A percentile compares a stretch with the other conserved stretches of the same genome.
Evolutionary conservation across 2,888 invertebrate genomes (phyloP).

Genomic region (Tromatobia lineatoria): DNA sequence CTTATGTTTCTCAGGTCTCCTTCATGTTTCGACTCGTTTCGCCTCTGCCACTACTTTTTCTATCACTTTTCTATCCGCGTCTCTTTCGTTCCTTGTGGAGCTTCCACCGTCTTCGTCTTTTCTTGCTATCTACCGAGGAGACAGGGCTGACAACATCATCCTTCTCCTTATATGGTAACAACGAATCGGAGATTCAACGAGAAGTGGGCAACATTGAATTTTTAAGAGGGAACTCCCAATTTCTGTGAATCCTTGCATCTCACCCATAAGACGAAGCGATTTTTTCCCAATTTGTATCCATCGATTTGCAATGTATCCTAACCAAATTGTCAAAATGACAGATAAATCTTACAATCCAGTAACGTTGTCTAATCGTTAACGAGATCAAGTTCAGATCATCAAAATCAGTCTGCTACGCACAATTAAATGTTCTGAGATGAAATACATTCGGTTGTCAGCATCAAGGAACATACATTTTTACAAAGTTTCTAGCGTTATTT

Average conservation of each 20-base stretch:
- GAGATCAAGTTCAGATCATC: too few relatives aligned
- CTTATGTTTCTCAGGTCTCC: not conserved
- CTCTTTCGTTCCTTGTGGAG: slow-evolving; percentile 14
- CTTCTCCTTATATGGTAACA: not conserved
- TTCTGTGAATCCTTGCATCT: slow-evolving; percentile 3
- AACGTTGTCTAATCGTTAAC: not conserved
- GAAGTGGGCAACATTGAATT: slow-evolving; percentile 5
- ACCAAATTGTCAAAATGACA: not conserved
- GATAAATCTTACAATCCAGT: not conserved
- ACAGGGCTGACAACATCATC: slow-evolving; percentile 26
- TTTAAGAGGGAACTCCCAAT: not conserved
- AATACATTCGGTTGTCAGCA: too few relatives aligned
- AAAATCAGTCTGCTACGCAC: too few relatives aligned
- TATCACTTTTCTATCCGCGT: slow-evolving; percentile 18
- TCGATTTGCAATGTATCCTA: not conserved
- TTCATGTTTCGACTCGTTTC: slow-evolving; percentile 7
- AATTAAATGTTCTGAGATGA: too few relatives aligned
- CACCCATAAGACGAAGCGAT: slow-evolving; percentile 10
- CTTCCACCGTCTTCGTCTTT: slow-evolving; percentile 15
- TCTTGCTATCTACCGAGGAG: slow-evolving; percentile 15
- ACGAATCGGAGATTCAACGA: slow-evolving; percentile 24
- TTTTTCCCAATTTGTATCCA: slow-evolving; percentile 10
- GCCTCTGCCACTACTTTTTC: slow-evolving; percentile 9
- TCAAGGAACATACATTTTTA: too few relatives aligned
- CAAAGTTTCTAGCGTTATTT: too few relatives aligned